Evolutionary conservation across 2,113 vertebrate species (phyloP).

Genomic region (Corythornis vintsioides): DNA sequence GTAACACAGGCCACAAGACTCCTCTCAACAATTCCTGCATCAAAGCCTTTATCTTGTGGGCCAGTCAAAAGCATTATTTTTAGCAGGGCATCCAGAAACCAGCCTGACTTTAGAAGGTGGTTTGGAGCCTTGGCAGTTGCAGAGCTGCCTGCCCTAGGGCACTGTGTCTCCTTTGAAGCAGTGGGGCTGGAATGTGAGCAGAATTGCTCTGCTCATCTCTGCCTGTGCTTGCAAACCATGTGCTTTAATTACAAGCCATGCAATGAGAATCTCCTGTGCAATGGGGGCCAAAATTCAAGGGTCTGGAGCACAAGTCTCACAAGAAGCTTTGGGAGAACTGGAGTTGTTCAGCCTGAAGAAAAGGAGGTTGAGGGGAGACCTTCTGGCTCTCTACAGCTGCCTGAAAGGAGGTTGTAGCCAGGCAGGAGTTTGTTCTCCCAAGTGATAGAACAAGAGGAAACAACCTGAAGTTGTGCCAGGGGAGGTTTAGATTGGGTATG

Average conservation of each 20-base stretch:
- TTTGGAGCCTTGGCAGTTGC: not conserved
- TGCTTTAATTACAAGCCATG: conserved; percentile 4
- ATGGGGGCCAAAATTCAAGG: not conserved
- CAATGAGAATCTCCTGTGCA: not conserved
- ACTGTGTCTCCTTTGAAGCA: not conserved
- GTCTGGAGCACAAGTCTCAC: not conserved
- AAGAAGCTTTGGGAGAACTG: not conserved
- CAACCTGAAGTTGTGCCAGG: not conserved
- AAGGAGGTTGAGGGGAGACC: not conserved
- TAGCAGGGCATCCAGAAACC: not conserved
- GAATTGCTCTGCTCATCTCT: not conserved
- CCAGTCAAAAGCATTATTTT: not conserved
- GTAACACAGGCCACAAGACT: not conserved
- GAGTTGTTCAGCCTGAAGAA: not conserved
- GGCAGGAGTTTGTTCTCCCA: not conserved
- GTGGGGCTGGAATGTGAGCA: not conserved
- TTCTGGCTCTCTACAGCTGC: not conserved
- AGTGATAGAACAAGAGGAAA: not conserved
- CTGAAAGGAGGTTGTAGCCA: not conserved
- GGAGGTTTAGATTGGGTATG: not conserved
- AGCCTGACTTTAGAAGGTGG: not conserved
- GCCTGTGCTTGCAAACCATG: not conserved
- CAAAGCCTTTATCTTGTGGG: not conserved
- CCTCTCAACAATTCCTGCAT: not conserved
- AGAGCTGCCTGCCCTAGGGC: not conserved